Conservation (phyloP, 2,888 invertebrate species). For the Pachymerium ferrugineum region DNA sequence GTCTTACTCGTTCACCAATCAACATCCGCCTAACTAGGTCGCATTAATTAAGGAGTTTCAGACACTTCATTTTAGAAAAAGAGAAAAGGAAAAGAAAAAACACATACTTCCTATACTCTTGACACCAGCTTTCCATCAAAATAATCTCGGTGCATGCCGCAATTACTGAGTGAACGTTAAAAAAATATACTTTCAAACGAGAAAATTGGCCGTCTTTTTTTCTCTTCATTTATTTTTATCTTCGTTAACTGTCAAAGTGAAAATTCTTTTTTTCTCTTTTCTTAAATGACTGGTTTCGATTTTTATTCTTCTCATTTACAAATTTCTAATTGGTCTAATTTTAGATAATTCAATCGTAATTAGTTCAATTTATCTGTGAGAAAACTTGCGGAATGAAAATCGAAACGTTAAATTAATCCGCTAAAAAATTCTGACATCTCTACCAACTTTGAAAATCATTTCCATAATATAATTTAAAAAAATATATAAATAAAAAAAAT, state of each 20-base stretch:
- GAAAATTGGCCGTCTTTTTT: not conserved
- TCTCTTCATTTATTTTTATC: not conserved
- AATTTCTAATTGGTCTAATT: no score
- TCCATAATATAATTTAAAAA: not conserved
- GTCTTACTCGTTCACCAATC: not conserved
- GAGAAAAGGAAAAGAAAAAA: not conserved
- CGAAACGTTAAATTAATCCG: no score
- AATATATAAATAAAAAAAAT: slow-evolving; percentile 7
- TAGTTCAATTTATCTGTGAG: no score
- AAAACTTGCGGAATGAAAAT: no score
- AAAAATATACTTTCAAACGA: not conserved
- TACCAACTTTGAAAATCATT: no score
- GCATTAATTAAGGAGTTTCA: slow-evolving; percentile 7
- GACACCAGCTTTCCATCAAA: slow-evolving; percentile 1
- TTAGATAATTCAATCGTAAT: no score
- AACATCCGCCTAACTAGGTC: not conserved
- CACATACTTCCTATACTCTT: slow-evolving; percentile 1
- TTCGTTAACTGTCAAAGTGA: not conserved
- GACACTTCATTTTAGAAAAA: not conserved
- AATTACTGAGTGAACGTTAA: not conserved
- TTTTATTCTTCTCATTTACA: no score
- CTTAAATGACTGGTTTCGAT: not conserved
- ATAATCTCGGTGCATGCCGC: slow-evolving; percentile 11
- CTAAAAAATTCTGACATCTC: no score
- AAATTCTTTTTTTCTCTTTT: not conserved